Evolutionary conservation across 2,888 invertebrate genomes (phyloP).

Genomic region (Lamproptera curius): DNA sequence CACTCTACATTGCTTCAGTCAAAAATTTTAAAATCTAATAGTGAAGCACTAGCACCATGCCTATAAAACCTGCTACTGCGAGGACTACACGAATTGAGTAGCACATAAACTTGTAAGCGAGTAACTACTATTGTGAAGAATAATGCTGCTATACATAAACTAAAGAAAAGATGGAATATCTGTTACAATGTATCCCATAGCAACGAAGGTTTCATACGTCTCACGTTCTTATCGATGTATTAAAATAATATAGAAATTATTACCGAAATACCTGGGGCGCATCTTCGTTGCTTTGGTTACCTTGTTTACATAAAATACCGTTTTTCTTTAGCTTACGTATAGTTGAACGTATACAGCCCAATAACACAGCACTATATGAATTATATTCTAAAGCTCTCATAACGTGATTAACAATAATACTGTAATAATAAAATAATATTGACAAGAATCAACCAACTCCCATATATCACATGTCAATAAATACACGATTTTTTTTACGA

Average conservation of each 20-base stretch:
- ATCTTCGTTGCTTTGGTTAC: too few species aligned
- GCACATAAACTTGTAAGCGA: slow-evolving; percentile 32
- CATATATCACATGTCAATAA: slow-evolving; percentile 20
- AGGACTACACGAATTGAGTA: slow-evolving; percentile 37
- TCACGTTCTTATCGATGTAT: too few species aligned
- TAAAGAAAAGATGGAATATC: too few species aligned
- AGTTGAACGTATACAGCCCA: not conserved
- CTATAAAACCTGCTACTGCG: slow-evolving; percentile 42
- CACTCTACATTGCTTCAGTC: slow-evolving; percentile 43
- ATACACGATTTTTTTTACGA: slow-evolving; percentile 14
- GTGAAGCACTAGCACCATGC: slow-evolving; percentile 66
- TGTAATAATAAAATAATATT: slow-evolving; percentile 16
- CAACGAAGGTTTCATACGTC: too few species aligned
- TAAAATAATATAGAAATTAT: too few species aligned
- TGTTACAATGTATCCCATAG: too few species aligned
- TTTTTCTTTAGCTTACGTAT: too few species aligned
- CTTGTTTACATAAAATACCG: too few species aligned
- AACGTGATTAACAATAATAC: slow-evolving; percentile 18
- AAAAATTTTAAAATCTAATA: slow-evolving; percentile 48
- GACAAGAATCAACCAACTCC: slow-evolving; percentile 14
- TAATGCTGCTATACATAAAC: slow-evolving; percentile 1
- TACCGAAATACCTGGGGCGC: too few species aligned
- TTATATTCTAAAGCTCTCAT: slow-evolving; percentile 4
- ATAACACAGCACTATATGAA: slow-evolving; percentile 1
- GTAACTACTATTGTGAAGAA: slow-evolving; percentile 18